Base-by-base conservation (phyloP, 2,888 invertebrate genomes). In the Clepsis dumicolana region DNA sequence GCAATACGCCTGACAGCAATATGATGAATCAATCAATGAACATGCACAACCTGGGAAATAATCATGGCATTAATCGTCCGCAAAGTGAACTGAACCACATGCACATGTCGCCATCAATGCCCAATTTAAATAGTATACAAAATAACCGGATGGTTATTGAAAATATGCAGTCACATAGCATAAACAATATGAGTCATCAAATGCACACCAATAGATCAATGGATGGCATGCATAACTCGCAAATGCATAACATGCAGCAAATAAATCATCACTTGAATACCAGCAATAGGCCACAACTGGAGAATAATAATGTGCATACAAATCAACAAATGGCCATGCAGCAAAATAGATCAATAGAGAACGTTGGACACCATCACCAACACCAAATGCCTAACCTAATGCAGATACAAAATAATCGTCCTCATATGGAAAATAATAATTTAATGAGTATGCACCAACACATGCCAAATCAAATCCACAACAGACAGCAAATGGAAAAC, bases 121-220 rank as follows among this genome's bases (percentile, higher is more conserved):
- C 86, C 12, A 89, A 84, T 72, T 85, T 90, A 76, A 91, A 85
- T 70, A 85, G 80, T 76, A 88, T 93, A 82, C 91, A 91, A 71
- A 93, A 85, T 70, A 93, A 92, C 73, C 84, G 93, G 68, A 90
- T 93, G 88, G 85, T 91, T 78, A 87, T 92, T 80, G 93, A 93
- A 57, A 92, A 87, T 71, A 88, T 93, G 83, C 92, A 91, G 75
- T 75, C 87, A 44, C 93, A 93, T 71, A 79, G 81, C 61, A 84
- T 93, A 71, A 90, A 86, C 71, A 90, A 87, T 75, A 84, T 89
- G 78, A 86, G 79, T 61, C 93, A 92, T 72, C 87, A 86, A 71
- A 88, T 93, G 80, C 93, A 92, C 75, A 72, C 89, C 38, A 93
- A 89, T 72, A 84, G 93, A 77, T 80, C 89, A 56, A 87, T 92